Evolutionary conservation across 2,888 invertebrate species (phyloP).

Genomic region (Epinotia demarniana): DNA sequence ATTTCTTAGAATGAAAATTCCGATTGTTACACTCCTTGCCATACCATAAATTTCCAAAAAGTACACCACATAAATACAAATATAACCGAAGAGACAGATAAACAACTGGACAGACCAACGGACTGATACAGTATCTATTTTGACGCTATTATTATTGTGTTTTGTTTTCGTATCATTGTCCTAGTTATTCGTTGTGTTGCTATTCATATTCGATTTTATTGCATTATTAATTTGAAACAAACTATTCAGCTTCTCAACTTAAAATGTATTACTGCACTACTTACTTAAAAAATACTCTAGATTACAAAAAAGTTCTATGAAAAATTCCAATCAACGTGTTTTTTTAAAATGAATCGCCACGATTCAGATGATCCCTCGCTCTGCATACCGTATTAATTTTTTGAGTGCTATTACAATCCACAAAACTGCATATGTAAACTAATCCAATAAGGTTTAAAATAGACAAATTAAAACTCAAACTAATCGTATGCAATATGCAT

Average conservation of each 20-base stretch:
- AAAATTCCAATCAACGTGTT: neutral
- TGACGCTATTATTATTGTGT: neutral
- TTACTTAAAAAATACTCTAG: neutral
- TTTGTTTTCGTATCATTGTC: too few relatives aligned
- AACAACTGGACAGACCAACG: neutral
- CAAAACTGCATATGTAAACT: neutral
- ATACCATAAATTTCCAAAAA: neutral
- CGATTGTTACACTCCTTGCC: too few relatives aligned
- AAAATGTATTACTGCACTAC: too few relatives aligned
- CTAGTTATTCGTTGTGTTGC: too few relatives aligned
- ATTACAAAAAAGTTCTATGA: neutral
- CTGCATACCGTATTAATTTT: too few relatives aligned
- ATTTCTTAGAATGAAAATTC: too few relatives aligned
- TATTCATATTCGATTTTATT: too few relatives aligned
- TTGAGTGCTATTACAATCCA: neutral
- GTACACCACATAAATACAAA: neutral
- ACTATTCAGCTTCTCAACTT: too few relatives aligned
- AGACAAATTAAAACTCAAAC: conserved; percentile 15
- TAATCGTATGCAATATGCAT: neutral
- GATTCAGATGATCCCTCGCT: too few relatives aligned
- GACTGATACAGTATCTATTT: neutral
- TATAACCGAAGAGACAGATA: neutral
- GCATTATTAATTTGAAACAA: too few relatives aligned
- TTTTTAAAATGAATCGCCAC: too few relatives aligned
- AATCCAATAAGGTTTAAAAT: neutral